Evolutionary conservation across 1,140 invertebrate genomes (phyloP), one percentile per base, ranked within the genome.

Genomic region (Leptoteleia sp.): DNA sequence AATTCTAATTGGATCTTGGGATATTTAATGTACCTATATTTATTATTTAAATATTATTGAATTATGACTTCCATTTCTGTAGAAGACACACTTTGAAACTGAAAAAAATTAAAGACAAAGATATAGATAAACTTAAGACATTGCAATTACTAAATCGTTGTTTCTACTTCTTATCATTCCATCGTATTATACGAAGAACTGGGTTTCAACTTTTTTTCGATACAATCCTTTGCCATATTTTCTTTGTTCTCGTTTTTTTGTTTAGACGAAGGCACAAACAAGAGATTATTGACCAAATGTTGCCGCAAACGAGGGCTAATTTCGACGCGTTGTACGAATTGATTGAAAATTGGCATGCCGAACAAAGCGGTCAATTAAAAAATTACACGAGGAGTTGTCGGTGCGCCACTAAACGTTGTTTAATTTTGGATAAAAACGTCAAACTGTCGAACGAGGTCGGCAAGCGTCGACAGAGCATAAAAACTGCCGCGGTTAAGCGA

Each of bases 341-440:
- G 90, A 90, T 94, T 4, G 92, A 93, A 76, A 88, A 89, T 9
- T 94, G 93, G 93, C 92, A 91, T 84, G 88, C 89, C 31, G 89
- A 90, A 13, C 91, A 93, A 87, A 89, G 92, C 11, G 84, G 91
- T 45, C 84, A 91, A 55, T 92, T 93, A 75, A 91, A 67, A 57
- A 90, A 13, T 87, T 85, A 31, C 85, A 90, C 48, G 89, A 91
- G 91, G 50, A 90, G 91, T 4, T 88, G 91, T 0, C 92, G 91
- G 82, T 90, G 91, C 27, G 91, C 92, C 0, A 91, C 92, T 84
- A 92, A 92, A 82, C 90, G 89, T 37, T 82, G 16, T 45, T 45
- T 91, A 19, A 84, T 93, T 29, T 85, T 94, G 0, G 90, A 93
- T 37, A 93, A 92, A 83, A 92, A 93, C 81, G 91, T 93, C 5